phyloP scores from a whole-genome alignment of 2,888 invertebrate species.

The Chironomus tentans region DNA sequence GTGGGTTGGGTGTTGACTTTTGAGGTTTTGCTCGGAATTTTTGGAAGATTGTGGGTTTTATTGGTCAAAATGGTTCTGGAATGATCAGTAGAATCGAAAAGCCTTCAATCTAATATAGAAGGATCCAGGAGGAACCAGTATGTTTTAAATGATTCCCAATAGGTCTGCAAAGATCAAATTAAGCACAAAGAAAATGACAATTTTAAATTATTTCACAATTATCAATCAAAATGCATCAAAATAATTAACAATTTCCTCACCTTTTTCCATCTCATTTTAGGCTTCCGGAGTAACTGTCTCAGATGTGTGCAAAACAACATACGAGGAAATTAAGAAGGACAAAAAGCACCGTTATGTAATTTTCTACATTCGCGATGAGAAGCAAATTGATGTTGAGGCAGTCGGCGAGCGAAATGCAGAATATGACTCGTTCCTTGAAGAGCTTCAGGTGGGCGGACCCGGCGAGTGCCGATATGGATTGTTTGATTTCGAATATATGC shows the following conservation, averaged over 20 bases:
- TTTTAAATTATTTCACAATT: too few relatives aligned
- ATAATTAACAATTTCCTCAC: not conserved
- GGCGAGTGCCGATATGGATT: constrained; percentile 97
- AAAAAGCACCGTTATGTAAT: constrained; percentile 96
- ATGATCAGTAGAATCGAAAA: too few relatives aligned
- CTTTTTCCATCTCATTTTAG: constrained; percentile 42
- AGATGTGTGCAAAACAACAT: constrained; percentile 88
- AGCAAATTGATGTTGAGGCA: constrained; percentile 90
- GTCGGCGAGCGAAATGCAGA: constrained; percentile 83
- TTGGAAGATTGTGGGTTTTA: too few relatives aligned
- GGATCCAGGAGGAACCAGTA: too few relatives aligned
- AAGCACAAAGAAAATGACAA: too few relatives aligned
- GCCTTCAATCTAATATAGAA: too few relatives aligned
- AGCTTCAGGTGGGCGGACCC: constrained; percentile 82
- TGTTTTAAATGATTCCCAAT: too few relatives aligned
- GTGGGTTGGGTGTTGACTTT: too few relatives aligned
- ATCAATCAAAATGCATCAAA: too few relatives aligned
- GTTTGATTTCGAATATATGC: constrained; percentile 97
- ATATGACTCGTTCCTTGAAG: constrained; percentile 89
- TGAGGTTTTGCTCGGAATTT: too few relatives aligned
- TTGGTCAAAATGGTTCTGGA: too few relatives aligned
- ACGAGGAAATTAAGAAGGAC: constrained; percentile 95
- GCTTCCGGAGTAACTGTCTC: constrained; percentile 96
- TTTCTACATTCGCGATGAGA: constrained; percentile 91
- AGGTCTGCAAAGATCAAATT: too few relatives aligned